phyloP scores from a whole-genome alignment of 2,113 vertebrate genomes.

The Heterocephalus glaber region DNA sequence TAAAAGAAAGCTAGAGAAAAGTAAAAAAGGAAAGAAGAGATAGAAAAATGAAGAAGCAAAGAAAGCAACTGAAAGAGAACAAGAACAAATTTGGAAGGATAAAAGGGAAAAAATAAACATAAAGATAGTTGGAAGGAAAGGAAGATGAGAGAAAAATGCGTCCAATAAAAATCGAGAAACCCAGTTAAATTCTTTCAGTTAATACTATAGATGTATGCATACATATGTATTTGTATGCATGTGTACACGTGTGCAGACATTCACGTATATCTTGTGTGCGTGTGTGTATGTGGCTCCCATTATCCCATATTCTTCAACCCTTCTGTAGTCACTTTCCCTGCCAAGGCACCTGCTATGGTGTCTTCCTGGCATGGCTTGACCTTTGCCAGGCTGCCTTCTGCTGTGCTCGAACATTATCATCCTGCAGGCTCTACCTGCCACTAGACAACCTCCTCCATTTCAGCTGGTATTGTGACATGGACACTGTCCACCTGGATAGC shows the following conservation, averaged over 20 bases:
- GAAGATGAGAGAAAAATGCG: too few relatives aligned
- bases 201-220: not conserved
- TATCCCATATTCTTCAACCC: not conserved
- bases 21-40: not conserved
- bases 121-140: not conserved
- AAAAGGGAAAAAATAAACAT: not conserved
- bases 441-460: not conserved
- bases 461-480: not conserved
- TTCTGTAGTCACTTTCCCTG: not conserved
- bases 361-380: not conserved
- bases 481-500: not conserved
- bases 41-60: not conserved
- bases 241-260: not conserved
- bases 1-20: not conserved
- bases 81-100: not conserved
- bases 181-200: not conserved
- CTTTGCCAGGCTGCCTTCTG: not conserved
- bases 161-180: not conserved
- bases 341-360: not conserved
- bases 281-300: not conserved
- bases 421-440: not conserved
- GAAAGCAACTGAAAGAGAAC: not conserved
- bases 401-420: not conserved
- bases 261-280: too few relatives aligned
- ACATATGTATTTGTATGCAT: not conserved